Evolutionary conservation across 2,888 invertebrate genomes (phyloP), one percentile per base, ranked within the genome.

Genomic region (Ophion obscuratus): DNA sequence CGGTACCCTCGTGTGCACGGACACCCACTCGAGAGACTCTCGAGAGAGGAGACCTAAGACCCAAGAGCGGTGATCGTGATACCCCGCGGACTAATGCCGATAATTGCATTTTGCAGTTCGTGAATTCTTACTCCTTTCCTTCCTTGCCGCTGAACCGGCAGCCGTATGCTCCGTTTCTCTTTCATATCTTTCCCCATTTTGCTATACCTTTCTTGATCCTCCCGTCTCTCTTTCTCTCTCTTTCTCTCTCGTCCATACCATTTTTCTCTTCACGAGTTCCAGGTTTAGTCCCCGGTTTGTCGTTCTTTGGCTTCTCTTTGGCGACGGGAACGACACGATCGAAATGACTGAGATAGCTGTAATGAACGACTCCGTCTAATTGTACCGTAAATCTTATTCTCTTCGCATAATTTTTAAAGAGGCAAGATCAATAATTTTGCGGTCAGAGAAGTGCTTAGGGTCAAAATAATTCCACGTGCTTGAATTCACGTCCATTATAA

Each of bases 21-120:
- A 88, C 90, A 89, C 90, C 89, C 89, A 88, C 88, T 89, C 89
- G 88, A 88, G 53, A 40, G 57, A 73, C 66, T 64, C 64, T 66
- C 83, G 85, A 79, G 61, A 79, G 61, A 73, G 64, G 57, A 80
- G 74, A 62, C 68, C 62, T 47, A 36, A 81, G 90, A 83, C 90
- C 90, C 90, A 84, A 90, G 88, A 88, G 81, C 81, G 75, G 75
- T 89, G 90, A 92, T 93, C 93, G 93, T 93, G 93, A 93, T 93
- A 93, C 92, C 93, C 93, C 91, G 92, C 92, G 92, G 93, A 93
- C 92, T 93, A 92, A 93, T 92, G 92, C 92, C 92, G 93, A 92
- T 93, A 93, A 93, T 93, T 93, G 93, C 93, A 90, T 93, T 93
- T 93, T 92, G 92, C 92, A 92, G 93, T 92, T 93, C 92, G 93